Percentiles rank a stretch among this genome's conserved stretches.
phyloP scores from a whole-genome alignment of 2,113 vertebrate genomes.

The Uria lomvia region DNA sequence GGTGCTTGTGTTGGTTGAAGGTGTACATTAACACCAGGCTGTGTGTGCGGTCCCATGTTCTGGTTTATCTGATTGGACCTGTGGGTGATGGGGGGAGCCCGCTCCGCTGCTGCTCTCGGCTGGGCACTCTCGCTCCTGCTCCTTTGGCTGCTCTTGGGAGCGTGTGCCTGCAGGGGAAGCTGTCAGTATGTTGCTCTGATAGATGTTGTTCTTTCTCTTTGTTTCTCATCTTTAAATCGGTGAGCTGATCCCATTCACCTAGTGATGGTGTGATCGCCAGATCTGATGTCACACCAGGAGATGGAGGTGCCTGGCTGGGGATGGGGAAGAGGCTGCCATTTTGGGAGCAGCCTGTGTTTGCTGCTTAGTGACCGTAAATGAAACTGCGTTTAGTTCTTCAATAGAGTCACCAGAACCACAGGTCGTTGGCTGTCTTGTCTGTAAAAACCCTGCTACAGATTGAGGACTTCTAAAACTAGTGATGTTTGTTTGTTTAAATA shows the following conservation, averaged over 20 bases:
- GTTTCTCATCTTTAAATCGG: not conserved
- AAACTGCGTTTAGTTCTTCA: not conserved
- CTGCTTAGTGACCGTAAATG: not conserved
- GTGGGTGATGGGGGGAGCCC: not conserved
- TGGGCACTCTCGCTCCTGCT: not conserved
- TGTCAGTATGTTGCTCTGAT: not conserved
- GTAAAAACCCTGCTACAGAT: not conserved
- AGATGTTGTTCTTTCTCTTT: not conserved
- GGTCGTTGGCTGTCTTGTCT: not conserved
- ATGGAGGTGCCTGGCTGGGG: fast-evolving
- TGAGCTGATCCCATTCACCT: not conserved
- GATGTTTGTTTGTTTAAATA: not conserved
- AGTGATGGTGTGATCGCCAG: fast-evolving
- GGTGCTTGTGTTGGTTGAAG: not conserved
- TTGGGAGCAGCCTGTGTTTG: not conserved
- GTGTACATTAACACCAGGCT: not conserved
- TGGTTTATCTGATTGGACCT: not conserved
- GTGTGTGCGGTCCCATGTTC: not conserved
- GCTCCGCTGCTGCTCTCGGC: not conserved
- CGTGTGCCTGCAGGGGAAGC: not conserved
- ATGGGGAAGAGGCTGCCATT: not conserved
- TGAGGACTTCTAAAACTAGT: not conserved
- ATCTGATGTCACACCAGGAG: not conserved
- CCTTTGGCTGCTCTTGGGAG: not conserved
- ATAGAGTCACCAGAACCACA: not conserved